These are phyloP conservation scores for Pemphredon lugubris DNA, from an alignment of 2,888 invertebrate genomes.

Conservation along the genomic window DNA sequence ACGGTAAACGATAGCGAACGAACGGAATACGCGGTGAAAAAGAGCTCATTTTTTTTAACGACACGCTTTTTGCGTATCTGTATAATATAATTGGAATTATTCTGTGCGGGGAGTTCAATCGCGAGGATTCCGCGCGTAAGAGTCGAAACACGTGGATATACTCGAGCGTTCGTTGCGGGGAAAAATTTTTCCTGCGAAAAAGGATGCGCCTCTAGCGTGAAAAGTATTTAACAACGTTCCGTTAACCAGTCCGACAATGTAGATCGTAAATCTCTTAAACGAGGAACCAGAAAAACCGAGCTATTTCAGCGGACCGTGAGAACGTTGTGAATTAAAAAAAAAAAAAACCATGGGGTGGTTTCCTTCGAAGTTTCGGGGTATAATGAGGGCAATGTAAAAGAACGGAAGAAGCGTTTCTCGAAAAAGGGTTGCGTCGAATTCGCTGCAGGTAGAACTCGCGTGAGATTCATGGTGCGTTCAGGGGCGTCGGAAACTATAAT, in stretches of 20 bases:
- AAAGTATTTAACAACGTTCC: constrained; percentile 35
- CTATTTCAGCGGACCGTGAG: constrained; percentile 52
- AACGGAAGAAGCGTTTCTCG: constrained; percentile 31
- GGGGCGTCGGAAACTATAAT: too few relatives aligned
- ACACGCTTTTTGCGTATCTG: too few relatives aligned
- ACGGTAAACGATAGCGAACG: not conserved
- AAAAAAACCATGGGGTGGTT: constrained; percentile 18
- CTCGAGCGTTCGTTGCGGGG: too few relatives aligned
- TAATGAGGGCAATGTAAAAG: constrained; percentile 32
- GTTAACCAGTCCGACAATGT: constrained; percentile 35
- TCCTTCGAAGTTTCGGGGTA: constrained; percentile 32
- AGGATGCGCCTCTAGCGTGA: not conserved
- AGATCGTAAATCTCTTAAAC: constrained; percentile 33
- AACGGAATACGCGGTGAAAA: too few relatives aligned
- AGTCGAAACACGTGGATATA: too few relatives aligned
- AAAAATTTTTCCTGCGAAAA: too few relatives aligned
- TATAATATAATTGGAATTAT: too few relatives aligned
- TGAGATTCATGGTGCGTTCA: constrained; percentile 31
- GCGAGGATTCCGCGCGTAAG: too few relatives aligned
- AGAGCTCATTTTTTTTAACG: too few relatives aligned
- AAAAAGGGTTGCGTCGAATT: constrained; percentile 36
- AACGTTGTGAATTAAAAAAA: constrained; percentile 37
- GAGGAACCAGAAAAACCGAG: constrained; percentile 25
- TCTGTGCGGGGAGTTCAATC: too few relatives aligned
- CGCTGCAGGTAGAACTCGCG: constrained; percentile 13